Evolutionary conservation across 2,888 invertebrate genomes (phyloP), one percentile per base, ranked within the genome.

Genomic region (Lepidocyrtinus sp.): DNA sequence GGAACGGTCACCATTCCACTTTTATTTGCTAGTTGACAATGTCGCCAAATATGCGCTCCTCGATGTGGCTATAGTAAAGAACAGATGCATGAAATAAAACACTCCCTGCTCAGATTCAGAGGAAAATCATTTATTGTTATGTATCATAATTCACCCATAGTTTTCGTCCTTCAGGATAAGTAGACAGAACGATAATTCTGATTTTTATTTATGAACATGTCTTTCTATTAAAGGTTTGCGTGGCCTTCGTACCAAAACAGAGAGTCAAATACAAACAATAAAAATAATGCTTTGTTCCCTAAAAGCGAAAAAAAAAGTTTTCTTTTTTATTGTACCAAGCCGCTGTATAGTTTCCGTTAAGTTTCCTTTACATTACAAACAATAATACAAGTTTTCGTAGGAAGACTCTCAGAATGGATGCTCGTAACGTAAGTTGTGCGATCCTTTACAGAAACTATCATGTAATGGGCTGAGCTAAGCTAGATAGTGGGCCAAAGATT

Each of bases 141-240:
- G 59, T 62, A 21, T 61, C 71, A 71, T 71, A 63, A 63, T 71
- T 71, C 62, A 45, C 26, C 45, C 17, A 12, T 70, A 61, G 15
- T 62, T 45, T 45, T 71, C 46, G 62, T 61, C 71, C 71, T 71
- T 71, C 71, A 36, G 21, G 62, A 62, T 62, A 27, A 63, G 62
- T 62, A 27, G 62, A 22, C 63, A 63, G 22, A 71, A 62, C 27
- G 71, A 71, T 63, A 71, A 62, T 71, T 62, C 45, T 36, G 15
- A 25, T 71, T 55, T 68, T 45, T 62, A 71, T 63, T 71, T 62
- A 21, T 63, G 45, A 62, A 27, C 27, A 70, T 61, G 36, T 50
- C 25, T 61, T 70, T 36, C n/a, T 25, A 63, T 63, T 63, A 63
- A n/a, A 22, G 25, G 63, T 63, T 50, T 12, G 17, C 63, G 25